Percentiles rank a stretch among this genome's conserved stretches.
Conservation (phyloP, 2,888 invertebrate species). For the Chironomus riparius region DNA sequence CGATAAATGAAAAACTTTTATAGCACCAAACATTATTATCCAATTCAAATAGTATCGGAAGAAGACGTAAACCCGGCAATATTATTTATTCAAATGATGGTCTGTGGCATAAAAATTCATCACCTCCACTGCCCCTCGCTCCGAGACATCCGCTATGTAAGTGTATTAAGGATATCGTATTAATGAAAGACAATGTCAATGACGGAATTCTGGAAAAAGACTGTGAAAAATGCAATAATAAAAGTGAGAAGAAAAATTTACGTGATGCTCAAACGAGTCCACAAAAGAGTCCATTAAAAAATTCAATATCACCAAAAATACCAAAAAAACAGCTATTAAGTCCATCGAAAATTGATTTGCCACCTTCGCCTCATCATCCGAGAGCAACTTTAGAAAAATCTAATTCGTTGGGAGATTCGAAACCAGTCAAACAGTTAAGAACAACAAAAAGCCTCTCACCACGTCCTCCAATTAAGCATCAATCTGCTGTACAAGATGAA, state of each 20-base stretch:
- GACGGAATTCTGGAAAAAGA: neutral
- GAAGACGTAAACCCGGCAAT: neutral
- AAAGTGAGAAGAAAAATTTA: neutral
- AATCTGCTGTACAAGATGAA: constrained; percentile 35
- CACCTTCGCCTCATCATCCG: constrained; percentile 45
- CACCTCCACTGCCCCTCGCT: neutral
- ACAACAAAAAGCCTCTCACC: constrained; percentile 35
- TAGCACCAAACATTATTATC: constrained; percentile 9
- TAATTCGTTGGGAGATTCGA: constrained; percentile 34
- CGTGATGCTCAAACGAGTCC: constrained; percentile 6
- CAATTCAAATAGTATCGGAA: neutral
- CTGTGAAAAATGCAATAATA: constrained; percentile 6
- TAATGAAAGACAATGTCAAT: neutral
- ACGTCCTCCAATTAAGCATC: constrained; percentile 34
- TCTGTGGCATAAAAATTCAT: neutral
- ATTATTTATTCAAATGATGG: constrained; percentile 4
- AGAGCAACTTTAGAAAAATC: constrained; percentile 33
- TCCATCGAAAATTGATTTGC: constrained; percentile 47
- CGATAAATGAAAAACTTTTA: constrained; percentile 23
- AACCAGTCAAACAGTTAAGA: constrained; percentile 33
- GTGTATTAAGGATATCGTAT: neutral
- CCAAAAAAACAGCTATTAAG: constrained; percentile 16
- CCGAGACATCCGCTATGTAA: neutral
- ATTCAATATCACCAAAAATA: constrained; percentile 40
- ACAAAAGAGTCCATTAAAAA: constrained; percentile 38